Evolutionary conservation across 2,797 vertebrate genomes (phyloP).

Genomic region (Acipenser ruthenus): DNA sequence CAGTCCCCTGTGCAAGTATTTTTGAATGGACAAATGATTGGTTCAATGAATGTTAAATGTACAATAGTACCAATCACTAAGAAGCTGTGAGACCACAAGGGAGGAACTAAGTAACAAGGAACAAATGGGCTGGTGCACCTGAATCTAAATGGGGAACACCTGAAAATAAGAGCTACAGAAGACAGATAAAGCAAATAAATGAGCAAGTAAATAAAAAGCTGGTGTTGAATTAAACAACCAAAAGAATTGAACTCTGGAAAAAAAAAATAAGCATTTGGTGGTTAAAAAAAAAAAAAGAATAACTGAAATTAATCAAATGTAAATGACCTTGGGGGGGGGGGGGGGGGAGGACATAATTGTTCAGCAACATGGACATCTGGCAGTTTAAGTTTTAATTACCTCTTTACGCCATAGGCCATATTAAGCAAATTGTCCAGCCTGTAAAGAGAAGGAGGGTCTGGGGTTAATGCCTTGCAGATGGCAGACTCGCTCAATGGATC

Average conservation of each 20-base stretch:
- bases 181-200: conserved; percentile 70
- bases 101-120: no score
- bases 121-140: conserved; percentile 72
- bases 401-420: conserved; percentile 99
- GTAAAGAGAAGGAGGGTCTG: conserved; percentile 99
- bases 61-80: no score
- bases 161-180: conserved; percentile 73
- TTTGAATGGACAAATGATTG: no score
- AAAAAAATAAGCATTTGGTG: conserved; percentile 67
- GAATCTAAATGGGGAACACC: conserved; percentile 79
- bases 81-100: no score
- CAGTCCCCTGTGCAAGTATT: no score
- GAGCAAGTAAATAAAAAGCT: conserved; percentile 77
- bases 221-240: conserved; percentile 71
- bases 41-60: no score
- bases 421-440: conserved; percentile 99
- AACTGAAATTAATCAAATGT: conserved; percentile 68
- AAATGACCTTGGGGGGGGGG: conserved; percentile 71
- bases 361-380: conserved; percentile 99
- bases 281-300: conserved; percentile 49
- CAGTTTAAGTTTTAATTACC: conserved; percentile 99
- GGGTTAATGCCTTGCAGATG: conserved; percentile 99
- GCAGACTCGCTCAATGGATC: conserved; percentile 99
- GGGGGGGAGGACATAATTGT: conserved; percentile 65
- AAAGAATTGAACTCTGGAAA: conserved; percentile 74